Evolutionary conservation across 2,113 vertebrate genomes (phyloP).

Genomic region (Heptranchias perlo): DNA sequence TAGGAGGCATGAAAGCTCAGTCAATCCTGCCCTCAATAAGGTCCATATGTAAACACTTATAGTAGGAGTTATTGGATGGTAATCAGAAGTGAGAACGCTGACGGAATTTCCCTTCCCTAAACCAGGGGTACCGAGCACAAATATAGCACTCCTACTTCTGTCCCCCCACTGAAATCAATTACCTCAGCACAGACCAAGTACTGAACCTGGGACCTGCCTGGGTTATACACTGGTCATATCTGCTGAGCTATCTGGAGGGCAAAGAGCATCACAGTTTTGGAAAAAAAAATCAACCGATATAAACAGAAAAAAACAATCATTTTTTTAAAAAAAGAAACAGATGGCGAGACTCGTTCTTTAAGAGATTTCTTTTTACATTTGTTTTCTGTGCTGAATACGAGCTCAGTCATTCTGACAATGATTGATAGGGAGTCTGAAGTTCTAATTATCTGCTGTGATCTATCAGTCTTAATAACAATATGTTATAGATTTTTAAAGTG

Average conservation of each 20-base stretch:
- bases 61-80: not conserved
- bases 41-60: not conserved
- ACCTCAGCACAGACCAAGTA: not conserved
- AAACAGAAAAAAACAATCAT: not conserved
- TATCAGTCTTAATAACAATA: not conserved
- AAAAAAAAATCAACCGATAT: not conserved
- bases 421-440: slow-evolving; percentile 25
- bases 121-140: not conserved
- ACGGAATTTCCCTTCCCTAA: not conserved
- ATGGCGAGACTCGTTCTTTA: not conserved
- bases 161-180: not conserved
- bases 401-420: not conserved
- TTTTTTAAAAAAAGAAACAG: not conserved
- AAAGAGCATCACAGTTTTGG: not conserved
- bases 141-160: not conserved
- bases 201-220: not conserved
- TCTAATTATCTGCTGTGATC: slow-evolving; percentile 20
- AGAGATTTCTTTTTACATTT: not conserved
- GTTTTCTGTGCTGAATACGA: not conserved
- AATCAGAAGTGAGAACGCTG: not conserved
- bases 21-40: not conserved
- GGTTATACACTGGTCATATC: not conserved
- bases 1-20: not conserved
- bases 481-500: slow-evolving; percentile 14
- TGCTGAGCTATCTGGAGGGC: not conserved